Conservation (phyloP, 2,797 vertebrate genomes). For the Melanotaenia boesemani region DNA sequence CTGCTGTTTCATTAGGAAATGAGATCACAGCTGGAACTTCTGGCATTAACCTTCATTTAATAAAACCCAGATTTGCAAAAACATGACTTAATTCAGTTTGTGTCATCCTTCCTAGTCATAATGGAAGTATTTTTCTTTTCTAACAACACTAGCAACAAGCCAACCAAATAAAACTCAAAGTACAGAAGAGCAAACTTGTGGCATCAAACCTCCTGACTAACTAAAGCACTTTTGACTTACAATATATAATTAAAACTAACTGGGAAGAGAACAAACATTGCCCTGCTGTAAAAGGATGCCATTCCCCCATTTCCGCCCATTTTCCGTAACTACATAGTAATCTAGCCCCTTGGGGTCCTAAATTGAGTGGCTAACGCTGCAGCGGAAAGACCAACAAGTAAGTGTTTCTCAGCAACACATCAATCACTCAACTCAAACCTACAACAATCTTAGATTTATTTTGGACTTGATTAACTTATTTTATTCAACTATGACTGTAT, state of each 20-base stretch:
- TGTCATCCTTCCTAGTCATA: not conserved
- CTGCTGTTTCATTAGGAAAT: constrained; percentile 34
- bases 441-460: not conserved
- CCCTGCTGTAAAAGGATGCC: constrained; percentile 30
- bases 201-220: not conserved
- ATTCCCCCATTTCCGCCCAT: constrained; percentile 27
- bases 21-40: constrained; percentile 39
- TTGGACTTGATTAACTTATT: not conserved
- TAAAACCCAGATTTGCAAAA: constrained; percentile 22
- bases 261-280: constrained; percentile 12
- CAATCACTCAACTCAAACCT: not conserved
- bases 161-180: constrained; percentile 8
- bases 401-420: constrained; percentile 11
- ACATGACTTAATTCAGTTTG: not conserved
- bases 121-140: not conserved
- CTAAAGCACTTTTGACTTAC: not conserved
- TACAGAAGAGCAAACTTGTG: constrained; percentile 8
- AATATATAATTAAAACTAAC: not conserved
- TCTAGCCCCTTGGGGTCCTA: constrained; percentile 15
- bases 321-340: constrained; percentile 49
- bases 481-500: not conserved
- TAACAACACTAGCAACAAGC: not conserved
- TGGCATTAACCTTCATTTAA: constrained; percentile 2
- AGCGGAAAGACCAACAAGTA: constrained; percentile 13
- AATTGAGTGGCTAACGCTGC: not conserved